A percentile compares a stretch with the other conserved stretches of the same genome.
Evolutionary conservation across 2,888 invertebrate species (phyloP).

Genomic region (Lithosia quadra): DNA sequence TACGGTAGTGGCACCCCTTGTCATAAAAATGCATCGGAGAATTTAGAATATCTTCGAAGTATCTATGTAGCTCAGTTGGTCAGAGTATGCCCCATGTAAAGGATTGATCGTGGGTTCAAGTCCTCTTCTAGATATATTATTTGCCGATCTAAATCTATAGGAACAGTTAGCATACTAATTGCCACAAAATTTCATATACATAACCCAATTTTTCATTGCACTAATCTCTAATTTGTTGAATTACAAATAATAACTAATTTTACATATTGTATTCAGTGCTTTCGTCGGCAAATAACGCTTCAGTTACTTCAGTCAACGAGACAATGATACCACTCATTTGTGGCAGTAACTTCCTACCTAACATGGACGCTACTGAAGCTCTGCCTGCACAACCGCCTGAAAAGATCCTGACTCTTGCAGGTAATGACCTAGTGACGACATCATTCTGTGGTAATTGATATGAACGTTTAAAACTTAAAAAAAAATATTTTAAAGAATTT

Average conservation of each 20-base stretch:
- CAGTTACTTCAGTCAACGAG: constrained; percentile 74
- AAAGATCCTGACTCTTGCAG: constrained; percentile 80
- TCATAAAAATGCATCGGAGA: too few relatives aligned
- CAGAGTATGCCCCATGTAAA: too few relatives aligned
- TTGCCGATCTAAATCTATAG: too few relatives aligned
- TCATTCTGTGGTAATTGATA: too few relatives aligned
- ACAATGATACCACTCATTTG: constrained; percentile 75
- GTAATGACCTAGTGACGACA: not conserved
- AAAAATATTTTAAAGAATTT: not conserved
- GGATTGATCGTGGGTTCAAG: too few relatives aligned
- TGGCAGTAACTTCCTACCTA: constrained; percentile 83
- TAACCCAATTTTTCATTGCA: too few relatives aligned
- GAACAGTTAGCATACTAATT: too few relatives aligned
- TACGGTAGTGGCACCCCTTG: too few relatives aligned
- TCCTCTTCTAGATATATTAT: too few relatives aligned
- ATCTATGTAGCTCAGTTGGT: too few relatives aligned
- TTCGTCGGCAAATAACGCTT: constrained; percentile 78
- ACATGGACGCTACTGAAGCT: constrained; percentile 71
- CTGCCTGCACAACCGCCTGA: constrained; percentile 81
- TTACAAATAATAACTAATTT: not conserved
- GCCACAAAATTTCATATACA: too few relatives aligned
- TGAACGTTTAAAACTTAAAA: not conserved
- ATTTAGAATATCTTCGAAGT: too few relatives aligned
- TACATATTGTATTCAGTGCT: constrained; percentile 66
- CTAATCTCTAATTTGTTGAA: not conserved